Evolutionary conservation across 2,888 invertebrate genomes (phyloP), one percentile per base, ranked within the genome.

Genomic region (Mimas tiliae): DNA sequence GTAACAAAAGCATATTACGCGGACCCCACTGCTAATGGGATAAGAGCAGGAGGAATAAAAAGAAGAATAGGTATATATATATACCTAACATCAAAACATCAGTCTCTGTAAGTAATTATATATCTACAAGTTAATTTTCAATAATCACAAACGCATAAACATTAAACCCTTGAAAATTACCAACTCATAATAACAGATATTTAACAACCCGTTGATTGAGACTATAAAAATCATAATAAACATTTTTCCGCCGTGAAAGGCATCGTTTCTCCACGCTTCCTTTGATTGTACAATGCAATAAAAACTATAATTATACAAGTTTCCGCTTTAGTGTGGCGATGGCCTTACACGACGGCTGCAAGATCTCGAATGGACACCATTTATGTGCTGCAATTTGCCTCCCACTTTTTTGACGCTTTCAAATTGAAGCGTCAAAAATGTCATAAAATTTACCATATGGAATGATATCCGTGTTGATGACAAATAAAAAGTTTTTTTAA

Each of bases 301-400:
- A 67, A 53, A 67, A 67, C 53, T 8, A 45, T 66, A 66, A 66
- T 66, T 53, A 53, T 45, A 66, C 66, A 47, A 53, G 52, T 66
- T 64, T 64, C 66, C 52, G 48, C 27, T 51, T 66, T 67, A 67
- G 70, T 65, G 70, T 65, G 65, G 65, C 62, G 65, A 27, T 67
- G 62, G 67, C 74, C 72, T 71, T 70, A 69, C 72, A 69, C 27
- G 72, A 68, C 67, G 67, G 69, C 65, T 27, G 64, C 63, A 62
- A 51, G 63, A 48, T 50, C 34, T 51, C 34, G 50, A 34, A 33
- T 16, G 51, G n/a, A 16, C 51, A 51, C 51, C 34, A 19, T 63
- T 50, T 63, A 63, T 50, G 50, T 48, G 27, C 62, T 27, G 47
- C 48, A 47, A 48, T 63, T 63, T 48, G 21, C 48, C 62, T 47